Evolutionary conservation across 2,113 vertebrate genomes (phyloP), one percentile per base, ranked within the genome.

Genomic region (Montifringilla adamsi): DNA sequence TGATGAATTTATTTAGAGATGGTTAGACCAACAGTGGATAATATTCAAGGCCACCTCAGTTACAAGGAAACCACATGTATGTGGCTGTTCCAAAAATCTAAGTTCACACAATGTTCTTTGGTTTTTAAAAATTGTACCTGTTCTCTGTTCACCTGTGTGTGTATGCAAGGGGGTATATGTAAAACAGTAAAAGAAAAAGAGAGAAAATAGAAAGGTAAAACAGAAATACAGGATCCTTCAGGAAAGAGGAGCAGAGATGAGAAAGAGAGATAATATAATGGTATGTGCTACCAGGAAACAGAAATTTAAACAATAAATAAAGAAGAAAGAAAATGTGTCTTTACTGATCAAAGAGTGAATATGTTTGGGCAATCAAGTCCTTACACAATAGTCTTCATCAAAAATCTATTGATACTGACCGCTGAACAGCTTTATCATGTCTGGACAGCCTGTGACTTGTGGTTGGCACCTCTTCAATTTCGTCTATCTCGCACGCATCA

Each of bases 391-490:
- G 95, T 95, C 97, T 97, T 97, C 98, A 98, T 98, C 98, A 99
- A 98, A 99, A 99, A 98, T 98, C 96, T 95, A 99, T 97, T 86
- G 98, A 98, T 99, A 99, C 99, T 99, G 99, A 99, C 99, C 99
- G 99, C 99, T 99, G 99, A 97, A 99, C 99, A 97, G 99, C 98
- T 98, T 99, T 99, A 95, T 99, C 99, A 41, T 99, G 99, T 91
- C 99, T 98, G 95, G 99, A 98, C 85, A 99, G 99, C 97, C 99
- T 98, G 98, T 99, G 99, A 94, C 99, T 99, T 33, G 99, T 99
- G 94, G 99, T 99, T 72, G 99, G 99, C 95, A 99, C 99, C 80
- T 99, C 99, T 88, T 99, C 99, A n/a, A 99, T 98, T 97, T 99
- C 99, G 0, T 99, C 99, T 74, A 99, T 98, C 94, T 99, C 99